Base-by-base conservation (phyloP, 2,797 vertebrate genomes). In the Masticophis lateralis region DNA sequence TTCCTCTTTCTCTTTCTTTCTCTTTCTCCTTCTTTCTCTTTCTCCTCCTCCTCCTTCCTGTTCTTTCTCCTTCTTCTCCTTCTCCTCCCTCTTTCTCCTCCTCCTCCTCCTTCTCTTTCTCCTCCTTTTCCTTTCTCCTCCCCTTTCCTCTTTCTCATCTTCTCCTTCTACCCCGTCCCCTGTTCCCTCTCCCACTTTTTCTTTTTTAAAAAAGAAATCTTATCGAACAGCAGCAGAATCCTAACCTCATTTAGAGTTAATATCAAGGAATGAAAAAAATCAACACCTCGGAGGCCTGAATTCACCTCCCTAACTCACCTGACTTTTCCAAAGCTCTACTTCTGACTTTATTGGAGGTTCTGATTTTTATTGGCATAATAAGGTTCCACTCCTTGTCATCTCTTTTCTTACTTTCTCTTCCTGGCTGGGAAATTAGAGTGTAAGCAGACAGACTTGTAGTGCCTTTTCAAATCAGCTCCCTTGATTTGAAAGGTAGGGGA, bases 401-500 rank as follows among this genome's bases (percentile, higher is more conserved):
- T 25, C 57, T 69, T 55, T n/a, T 20, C 32, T 13, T 3, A 5
- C 60, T 66, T 18, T 74, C 25, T 13, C 14, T 25, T 60, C 66
- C 28, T 55, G n/a, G 59, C 37, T 89, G 56, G 88, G 79, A 90
- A 93, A 93, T 87, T 87, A 61, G 51, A 90, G 61, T 53, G 57
- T 90, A 87, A 69, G 32, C 59, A 90, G 63, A 66, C 1, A 94
- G 43, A 88, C 91, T 91, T 89, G 86, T 51, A 43, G 51, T 27
- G 89, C n/a, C 12, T 63, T 94, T 91, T 89, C 86, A 93, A 13
- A 88, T 0, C 0, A 94, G 69, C 69, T 66, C 27, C 37, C 89
- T 90, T 60, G 0, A 91, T 88, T 89, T 60, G 0, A 91, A 94
- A 92, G 90, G 16, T 13, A 86, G 91, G 66, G 69, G 87, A 83